These are phyloP conservation scores for Ichneumon xanthorius DNA, from an alignment of 2,888 invertebrate species.

Conservation along the genomic window DNA sequence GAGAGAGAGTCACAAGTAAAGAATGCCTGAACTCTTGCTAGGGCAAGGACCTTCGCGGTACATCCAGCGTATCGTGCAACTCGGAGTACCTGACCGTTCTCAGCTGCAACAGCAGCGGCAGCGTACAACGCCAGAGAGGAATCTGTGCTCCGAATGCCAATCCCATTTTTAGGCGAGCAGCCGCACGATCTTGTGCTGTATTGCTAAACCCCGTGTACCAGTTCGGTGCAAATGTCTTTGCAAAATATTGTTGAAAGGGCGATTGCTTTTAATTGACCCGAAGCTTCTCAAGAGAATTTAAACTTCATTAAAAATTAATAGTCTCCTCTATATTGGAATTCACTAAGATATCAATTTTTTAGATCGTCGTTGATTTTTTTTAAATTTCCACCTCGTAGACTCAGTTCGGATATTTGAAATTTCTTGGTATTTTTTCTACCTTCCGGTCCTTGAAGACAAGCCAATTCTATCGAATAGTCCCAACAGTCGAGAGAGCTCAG, in stretches of 20 bases:
- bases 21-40: conserved; percentile 72
- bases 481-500: conserved; percentile 92
- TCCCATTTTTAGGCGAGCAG: conserved; percentile 33
- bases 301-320: not conserved
- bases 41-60: conserved; percentile 79
- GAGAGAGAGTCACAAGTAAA: conserved; percentile 69
- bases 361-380: not conserved
- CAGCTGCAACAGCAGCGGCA: conserved; percentile 21
- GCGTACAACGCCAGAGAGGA: conserved; percentile 24
- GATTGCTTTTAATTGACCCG: not conserved
- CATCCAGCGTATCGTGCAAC: conserved; percentile 47
- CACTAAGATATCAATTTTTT: not conserved
- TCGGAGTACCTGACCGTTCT: conserved; percentile 43
- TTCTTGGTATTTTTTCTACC: conserved; percentile 84
- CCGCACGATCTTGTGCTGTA: conserved; percentile 1
- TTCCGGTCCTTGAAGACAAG: conserved; percentile 92
- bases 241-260: not conserved
- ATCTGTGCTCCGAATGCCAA: conserved; percentile 53
- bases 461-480: conserved; percentile 94
- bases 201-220: conserved; percentile 25
- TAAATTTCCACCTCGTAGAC: not conserved
- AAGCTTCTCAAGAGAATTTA: not conserved
- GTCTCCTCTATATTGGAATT: not conserved
- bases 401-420: not conserved
- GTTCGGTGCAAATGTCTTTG: not conserved